Evolutionary conservation across 2,888 invertebrate genomes (phyloP).

Genomic region (Drosophila engyochracea): DNA sequence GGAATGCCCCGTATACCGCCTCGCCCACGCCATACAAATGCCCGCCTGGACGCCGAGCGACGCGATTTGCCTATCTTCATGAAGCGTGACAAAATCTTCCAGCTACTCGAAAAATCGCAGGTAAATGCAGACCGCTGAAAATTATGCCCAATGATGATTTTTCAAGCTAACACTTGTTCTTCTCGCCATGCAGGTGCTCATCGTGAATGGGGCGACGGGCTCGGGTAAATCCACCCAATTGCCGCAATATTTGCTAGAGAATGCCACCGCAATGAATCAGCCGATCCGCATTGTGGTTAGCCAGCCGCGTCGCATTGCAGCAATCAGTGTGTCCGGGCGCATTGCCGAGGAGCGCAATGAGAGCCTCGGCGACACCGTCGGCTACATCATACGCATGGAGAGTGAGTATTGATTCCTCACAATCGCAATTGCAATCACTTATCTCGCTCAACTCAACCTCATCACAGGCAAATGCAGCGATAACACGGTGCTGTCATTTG

Average conservation of each 20-base stretch:
- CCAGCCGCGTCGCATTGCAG: constrained; percentile 96
- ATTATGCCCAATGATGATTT: background rate
- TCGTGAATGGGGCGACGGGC: constrained; percentile 94
- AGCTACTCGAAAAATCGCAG: constrained; percentile 62
- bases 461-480: constrained; percentile 73
- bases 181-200: constrained; percentile 87
- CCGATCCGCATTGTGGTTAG: constrained; percentile 95
- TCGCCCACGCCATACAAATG: constrained; percentile 31
- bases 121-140: constrained; percentile 48
- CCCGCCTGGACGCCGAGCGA: constrained; percentile 58
- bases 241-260: constrained; percentile 94
- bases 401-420: constrained; percentile 84
- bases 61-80: constrained; percentile 72
- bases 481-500: constrained; percentile 80
- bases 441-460: background rate
- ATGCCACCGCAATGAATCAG: constrained; percentile 88
- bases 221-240: constrained; percentile 98
- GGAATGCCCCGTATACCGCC: constrained; percentile 69
- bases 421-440: background rate
- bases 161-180: background rate
- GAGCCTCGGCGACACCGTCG: constrained; percentile 89
- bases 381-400: constrained; percentile 96
- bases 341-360: constrained; percentile 91
- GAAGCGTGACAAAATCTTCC: constrained; percentile 62
- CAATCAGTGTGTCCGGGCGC: constrained; percentile 95